Base-by-base conservation (phyloP, 2,888 invertebrate genomes). In the Odontocerum albicorne region DNA sequence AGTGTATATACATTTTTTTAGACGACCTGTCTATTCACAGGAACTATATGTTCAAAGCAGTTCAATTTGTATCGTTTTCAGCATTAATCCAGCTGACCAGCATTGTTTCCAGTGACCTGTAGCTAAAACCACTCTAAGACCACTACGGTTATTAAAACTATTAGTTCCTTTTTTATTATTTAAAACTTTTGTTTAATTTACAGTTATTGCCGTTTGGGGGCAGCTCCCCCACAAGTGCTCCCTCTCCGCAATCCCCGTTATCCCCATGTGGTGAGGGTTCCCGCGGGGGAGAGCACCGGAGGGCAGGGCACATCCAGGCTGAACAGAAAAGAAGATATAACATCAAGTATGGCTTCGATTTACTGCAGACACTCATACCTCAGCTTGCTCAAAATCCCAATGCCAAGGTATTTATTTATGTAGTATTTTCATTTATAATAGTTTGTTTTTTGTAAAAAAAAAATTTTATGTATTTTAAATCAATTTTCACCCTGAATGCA, bases 281-380 rank as follows among this genome's bases (percentile, higher is more conserved):
- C 0, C 77, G 79, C 64, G 72, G 85, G 62, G 67, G 81, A 63
- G 86, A 90, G 68, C 86, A 90, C 64, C 79, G 90, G 38, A 83
- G 95, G 49, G 90, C 88, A 59, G 92, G 92, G 10, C 96, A 96
- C 72, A 89, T 94, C 64, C 94, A 94, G 72, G 95, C 97, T 0
- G 97, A 97, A 69, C 96, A 96, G 75, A 97, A 96, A 72, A 82
- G 97, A 27, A 82, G 96, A 49, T 95, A 91, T 71, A 96, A 96
- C 71, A 96, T 97, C 66, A 96, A 96, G 74, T 92, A 91, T 70
- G 96, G 96, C 32, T 97, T 97, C 73, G 96, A 97, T 73, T 89
- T 90, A 72, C 81, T 97, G 62, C 93, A 96, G 71, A 87, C 89
- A 58, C 82, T 97, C 56, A 94, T 97, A 68, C 96, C 97, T 19